Percentiles rank a stretch among this genome's conserved stretches.
phyloP scores from a whole-genome alignment of 2,888 invertebrate species.

The Pegoplata infirma region DNA sequence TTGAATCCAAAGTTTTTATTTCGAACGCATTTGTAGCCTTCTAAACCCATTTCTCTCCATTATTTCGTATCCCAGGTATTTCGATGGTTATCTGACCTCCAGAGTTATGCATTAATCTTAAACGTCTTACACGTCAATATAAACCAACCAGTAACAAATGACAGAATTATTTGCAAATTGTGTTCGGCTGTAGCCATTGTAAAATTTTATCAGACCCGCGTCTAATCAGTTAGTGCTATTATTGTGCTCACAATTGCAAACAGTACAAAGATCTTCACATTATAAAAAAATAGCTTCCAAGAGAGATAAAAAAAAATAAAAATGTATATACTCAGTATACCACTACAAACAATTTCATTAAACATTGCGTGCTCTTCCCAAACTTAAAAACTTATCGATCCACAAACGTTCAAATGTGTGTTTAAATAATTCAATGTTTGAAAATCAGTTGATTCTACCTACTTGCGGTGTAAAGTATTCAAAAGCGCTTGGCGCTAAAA shows the following conservation, averaged over 20 bases:
- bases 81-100: too few relatives aligned
- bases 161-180: too few relatives aligned
- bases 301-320: neutral
- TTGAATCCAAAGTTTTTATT: too few relatives aligned
- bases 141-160: too few relatives aligned
- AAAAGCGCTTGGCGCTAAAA: neutral
- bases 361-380: neutral
- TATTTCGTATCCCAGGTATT: too few relatives aligned
- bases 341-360: neutral
- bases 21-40: too few relatives aligned
- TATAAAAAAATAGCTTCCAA: neutral
- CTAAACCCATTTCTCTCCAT: too few relatives aligned
- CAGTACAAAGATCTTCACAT: neutral
- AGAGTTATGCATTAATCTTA: too few relatives aligned
- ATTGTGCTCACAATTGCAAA: neutral
- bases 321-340: neutral
- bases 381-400: constrained; percentile 3
- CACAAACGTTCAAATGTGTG: neutral
- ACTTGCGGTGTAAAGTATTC: constrained; percentile 24
- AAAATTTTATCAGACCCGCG: too few relatives aligned
- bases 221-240: neutral
- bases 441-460: constrained; percentile 43
- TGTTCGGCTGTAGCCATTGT: too few relatives aligned
- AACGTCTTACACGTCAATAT: too few relatives aligned
- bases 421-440: neutral